Conservation (phyloP, 53 echinoderm and acorn worm genomes). For the Holothuria scabra region DNA sequence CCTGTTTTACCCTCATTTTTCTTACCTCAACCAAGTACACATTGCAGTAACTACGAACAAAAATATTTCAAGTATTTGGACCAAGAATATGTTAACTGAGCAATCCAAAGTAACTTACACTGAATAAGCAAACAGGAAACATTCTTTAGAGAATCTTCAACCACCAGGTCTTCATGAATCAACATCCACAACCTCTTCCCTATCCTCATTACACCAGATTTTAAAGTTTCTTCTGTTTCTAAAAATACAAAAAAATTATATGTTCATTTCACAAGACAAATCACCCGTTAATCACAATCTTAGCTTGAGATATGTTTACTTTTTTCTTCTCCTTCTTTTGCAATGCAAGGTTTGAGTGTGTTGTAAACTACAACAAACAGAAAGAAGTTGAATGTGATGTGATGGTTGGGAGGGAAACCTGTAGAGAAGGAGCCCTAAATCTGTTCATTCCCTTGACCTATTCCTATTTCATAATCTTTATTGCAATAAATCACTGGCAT, state of each 20-base stretch:
- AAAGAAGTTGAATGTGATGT: no score
- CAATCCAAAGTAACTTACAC: conserved; percentile 1
- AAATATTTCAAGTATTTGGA: neutral
- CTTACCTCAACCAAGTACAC: no score
- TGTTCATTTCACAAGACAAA: neutral
- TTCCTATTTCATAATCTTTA: no score
- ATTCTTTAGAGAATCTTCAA: conserved; percentile 4
- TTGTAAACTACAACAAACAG: no score
- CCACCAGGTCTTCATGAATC: no score
- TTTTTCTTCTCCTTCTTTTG: neutral
- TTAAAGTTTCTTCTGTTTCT: conserved; percentile 5
- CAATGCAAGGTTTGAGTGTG: neutral
- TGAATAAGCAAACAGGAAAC: neutral
- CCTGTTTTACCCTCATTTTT: no score
- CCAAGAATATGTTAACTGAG: neutral
- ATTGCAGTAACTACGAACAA: neutral
- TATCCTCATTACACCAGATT: neutral
- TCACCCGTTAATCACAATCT: neutral
- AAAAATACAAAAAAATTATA: neutral
- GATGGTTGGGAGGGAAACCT: no score
- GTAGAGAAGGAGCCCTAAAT: no score
- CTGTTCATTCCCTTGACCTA: no score
- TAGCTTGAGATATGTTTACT: neutral
- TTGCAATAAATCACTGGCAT: no score
- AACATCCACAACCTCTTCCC: neutral